Evolutionary conservation across 2,797 vertebrate species (phyloP), one percentile per base, ranked within the genome.

Genomic region (Silurus lanzhouensis): DNA sequence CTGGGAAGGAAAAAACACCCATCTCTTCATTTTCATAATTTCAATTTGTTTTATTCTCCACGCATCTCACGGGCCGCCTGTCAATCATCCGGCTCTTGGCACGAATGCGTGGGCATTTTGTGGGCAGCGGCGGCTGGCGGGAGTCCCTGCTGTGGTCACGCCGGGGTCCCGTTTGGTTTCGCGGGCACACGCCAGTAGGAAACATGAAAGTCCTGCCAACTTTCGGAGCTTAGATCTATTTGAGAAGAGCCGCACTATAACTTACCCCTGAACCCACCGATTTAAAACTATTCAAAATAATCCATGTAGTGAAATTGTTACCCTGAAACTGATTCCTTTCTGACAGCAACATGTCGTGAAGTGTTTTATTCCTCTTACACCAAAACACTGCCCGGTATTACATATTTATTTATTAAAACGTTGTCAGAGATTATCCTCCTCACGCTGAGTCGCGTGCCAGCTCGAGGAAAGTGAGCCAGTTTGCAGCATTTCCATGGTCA

Each of bases 81-180:
- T 81, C 88, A 88, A 74, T 88, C 86, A 86, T 80, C 52, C 46
- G 46, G 27, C 57, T 77, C 77, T 66, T 84, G 82, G 83, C 52
- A 83, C 12, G 27, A 64, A 79, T 70, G 38, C 25, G 55, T 22
- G 72, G 57, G 82, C 27, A 22, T 68, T 85, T 80, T 85, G 87
- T 87, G 87, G 82, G 78, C 55, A 85, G 72, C 71, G 82, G 57
- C n/a, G 85, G 60, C 52, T 84, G 85, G 52, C 77, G 6, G 10
- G 83, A 85, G 86, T 75, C 74, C 57, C 86, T 85, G 70, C 75
- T 79, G 86, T 15, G 76, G 89, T 87, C 48, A 57, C 20, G 67
- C 63, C 78, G 87, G 67, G 85, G 87, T 89, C 87, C 79, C 15
- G 10, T 75, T 75, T 81, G 83, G 82, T 79, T 77, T 85, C 61